A percentile compares a stretch with the other conserved stretches of the same genome.
Conservation (phyloP, 2,888 invertebrate genomes). For the Eristalis arbustorum region DNA sequence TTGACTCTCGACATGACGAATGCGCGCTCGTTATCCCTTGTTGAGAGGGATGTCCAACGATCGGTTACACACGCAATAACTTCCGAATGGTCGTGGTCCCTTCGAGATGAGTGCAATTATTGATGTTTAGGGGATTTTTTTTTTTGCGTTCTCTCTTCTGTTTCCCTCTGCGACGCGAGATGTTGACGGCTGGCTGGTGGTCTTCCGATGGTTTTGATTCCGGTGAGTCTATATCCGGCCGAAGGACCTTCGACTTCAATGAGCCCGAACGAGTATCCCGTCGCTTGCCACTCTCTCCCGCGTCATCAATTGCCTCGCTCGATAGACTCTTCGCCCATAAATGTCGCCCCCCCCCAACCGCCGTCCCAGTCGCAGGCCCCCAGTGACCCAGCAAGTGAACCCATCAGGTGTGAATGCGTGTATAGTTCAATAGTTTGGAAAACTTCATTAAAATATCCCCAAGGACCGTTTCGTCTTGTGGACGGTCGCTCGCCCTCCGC, state of each 20-base stretch:
- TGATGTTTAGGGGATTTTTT: conserved; percentile 1
- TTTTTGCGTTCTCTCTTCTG: background rate
- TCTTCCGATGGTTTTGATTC: background rate
- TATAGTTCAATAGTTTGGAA: conserved; percentile 64
- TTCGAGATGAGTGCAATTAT: conserved; percentile 31
- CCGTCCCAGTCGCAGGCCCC: background rate
- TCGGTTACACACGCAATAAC: conserved; percentile 57
- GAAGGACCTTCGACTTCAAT: background rate
- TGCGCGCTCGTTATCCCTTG: conserved; percentile 34
- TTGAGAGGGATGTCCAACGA: conserved; percentile 25
- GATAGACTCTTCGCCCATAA: conserved; percentile 22
- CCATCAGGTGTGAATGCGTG: conserved; percentile 47
- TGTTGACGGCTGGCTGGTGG: background rate
- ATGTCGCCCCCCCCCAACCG: conserved; percentile 46
- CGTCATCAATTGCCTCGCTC: background rate
- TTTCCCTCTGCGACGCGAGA: background rate
- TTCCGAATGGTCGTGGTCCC: conserved; percentile 26
- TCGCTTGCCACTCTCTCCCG: too few relatives aligned
- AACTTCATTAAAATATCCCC: conserved; percentile 68
- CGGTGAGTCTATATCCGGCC: background rate
- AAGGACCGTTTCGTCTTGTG: conserved; percentile 31
- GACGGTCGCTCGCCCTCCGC: background rate
- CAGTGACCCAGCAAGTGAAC: conserved; percentile 45
- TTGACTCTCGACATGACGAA: conserved; percentile 37
- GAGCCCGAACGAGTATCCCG: background rate